These are phyloP conservation scores for Electrophaes corylata DNA, from an alignment of 2,888 invertebrate species.

Conservation along the genomic window DNA sequence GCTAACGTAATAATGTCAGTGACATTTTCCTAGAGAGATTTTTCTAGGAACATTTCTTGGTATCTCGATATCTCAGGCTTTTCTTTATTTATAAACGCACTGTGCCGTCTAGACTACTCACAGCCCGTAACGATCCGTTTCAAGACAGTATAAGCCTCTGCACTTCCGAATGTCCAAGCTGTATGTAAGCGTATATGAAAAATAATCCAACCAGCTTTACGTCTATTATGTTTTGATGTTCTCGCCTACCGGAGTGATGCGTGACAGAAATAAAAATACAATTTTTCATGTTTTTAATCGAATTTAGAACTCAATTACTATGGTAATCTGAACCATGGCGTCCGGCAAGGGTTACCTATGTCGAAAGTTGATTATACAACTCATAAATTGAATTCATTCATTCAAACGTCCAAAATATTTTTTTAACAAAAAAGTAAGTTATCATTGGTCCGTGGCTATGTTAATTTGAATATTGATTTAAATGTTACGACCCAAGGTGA, in stretches of 20 bases:
- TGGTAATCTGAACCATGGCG: slow-evolving; percentile 9
- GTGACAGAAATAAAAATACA: slow-evolving; percentile 3
- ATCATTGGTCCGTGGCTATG: not conserved
- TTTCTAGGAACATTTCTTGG: not conserved
- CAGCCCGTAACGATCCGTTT: no score
- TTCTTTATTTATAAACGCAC: not conserved
- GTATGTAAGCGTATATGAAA: no score
- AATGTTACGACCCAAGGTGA: not conserved
- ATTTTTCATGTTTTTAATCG: slow-evolving; percentile 21
- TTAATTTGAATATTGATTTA: not conserved
- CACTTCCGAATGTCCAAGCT: no score
- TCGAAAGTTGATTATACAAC: slow-evolving; percentile 1
- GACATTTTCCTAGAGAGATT: not conserved
- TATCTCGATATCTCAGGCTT: not conserved
- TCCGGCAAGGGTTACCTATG: slow-evolving; percentile 6
- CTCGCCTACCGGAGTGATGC: not conserved
- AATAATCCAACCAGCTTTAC: no score
- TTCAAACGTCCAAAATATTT: not conserved
- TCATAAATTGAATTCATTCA: slow-evolving; percentile 10
- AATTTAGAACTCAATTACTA: slow-evolving; percentile 23
- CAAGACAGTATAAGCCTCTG: no score
- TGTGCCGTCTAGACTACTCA: no score
- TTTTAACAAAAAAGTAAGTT: not conserved
- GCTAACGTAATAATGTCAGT: not conserved
- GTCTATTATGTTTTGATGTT: no score